Evolutionary conservation across 2,797 vertebrate genomes (phyloP).

Genomic region (Darevskia mixta): DNA sequence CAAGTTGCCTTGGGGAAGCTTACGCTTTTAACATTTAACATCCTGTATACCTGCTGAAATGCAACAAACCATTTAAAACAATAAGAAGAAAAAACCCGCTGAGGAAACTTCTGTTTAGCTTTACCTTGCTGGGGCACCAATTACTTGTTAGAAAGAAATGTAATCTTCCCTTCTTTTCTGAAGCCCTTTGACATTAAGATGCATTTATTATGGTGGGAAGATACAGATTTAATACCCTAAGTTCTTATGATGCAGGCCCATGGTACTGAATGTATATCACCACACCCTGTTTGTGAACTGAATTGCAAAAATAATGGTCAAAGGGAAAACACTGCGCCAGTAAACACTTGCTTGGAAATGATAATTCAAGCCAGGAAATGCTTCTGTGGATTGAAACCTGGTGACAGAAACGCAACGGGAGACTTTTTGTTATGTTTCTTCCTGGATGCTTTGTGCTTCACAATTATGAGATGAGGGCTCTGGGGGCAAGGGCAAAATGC

Average conservation of each 20-base stretch:
- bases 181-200: not conserved
- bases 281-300: conserved; percentile 52
- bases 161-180: not conserved
- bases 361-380: conserved; percentile 68
- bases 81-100: not conserved
- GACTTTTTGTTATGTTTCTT: conserved; percentile 10
- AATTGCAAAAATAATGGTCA: conserved; percentile 56
- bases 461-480: not conserved
- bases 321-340: conserved; percentile 46
- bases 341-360: conserved; percentile 60
- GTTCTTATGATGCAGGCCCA: conserved; percentile 5
- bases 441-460: not conserved
- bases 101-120: not conserved
- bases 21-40: conserved; percentile 25
- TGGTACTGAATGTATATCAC: conserved; percentile 27
- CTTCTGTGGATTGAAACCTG: conserved; percentile 62
- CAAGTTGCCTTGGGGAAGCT: conserved; percentile 39
- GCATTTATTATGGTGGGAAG: not conserved
- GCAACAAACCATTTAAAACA: too few species aligned
- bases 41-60: not conserved
- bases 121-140: not conserved
- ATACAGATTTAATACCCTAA: conserved; percentile 29
- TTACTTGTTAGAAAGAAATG: not conserved
- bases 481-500: not conserved
- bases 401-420: conserved; percentile 66